Conservation (phyloP, 2,797 vertebrate species). For the Hippoglossus hippoglossus region DNA sequence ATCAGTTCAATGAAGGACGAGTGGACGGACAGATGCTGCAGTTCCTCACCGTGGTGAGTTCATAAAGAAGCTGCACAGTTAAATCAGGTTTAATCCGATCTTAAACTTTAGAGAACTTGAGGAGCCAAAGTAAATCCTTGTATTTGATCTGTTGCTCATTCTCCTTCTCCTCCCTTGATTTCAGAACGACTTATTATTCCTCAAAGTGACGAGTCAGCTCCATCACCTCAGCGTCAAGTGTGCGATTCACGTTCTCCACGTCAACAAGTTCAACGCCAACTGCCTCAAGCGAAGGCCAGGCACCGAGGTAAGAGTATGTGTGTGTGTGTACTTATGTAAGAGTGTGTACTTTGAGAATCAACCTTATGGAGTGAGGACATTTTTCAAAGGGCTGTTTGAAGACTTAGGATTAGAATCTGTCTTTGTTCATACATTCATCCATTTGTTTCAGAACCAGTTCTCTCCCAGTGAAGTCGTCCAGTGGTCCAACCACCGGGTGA, state of each 20-base stretch:
- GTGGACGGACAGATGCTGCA: slow-evolving; percentile 96
- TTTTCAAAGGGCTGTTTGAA: no score
- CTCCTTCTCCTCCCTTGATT: slow-evolving; percentile 19
- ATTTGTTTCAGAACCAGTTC: slow-evolving; percentile 80
- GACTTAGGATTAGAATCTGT: no score
- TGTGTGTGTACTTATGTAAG: background rate
- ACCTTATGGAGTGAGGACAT: no score
- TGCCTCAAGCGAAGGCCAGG: slow-evolving; percentile 92
- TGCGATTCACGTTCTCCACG: slow-evolving; percentile 95
- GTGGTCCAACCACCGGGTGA: slow-evolving; percentile 98
- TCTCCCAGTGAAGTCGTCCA: slow-evolving; percentile 92
- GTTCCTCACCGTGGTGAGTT: slow-evolving; percentile 94
- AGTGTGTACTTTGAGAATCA: no score
- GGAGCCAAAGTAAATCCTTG: no score
- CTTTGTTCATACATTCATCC: background rate
- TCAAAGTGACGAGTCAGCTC: slow-evolving; percentile 97
- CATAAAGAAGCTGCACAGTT: no score
- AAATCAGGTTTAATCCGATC: no score
- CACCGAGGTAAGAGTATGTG: slow-evolving; percentile 86
- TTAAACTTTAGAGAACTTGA: no score
- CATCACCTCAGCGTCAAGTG: slow-evolving; percentile 98
- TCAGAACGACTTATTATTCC: slow-evolving; percentile 94
- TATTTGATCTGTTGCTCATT: background rate
- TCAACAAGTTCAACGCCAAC: slow-evolving; percentile 92
- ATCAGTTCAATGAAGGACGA: slow-evolving; percentile 94